phyloP scores from a whole-genome alignment of 2,113 vertebrate genomes.

The Microtus pennsylvanicus region DNA sequence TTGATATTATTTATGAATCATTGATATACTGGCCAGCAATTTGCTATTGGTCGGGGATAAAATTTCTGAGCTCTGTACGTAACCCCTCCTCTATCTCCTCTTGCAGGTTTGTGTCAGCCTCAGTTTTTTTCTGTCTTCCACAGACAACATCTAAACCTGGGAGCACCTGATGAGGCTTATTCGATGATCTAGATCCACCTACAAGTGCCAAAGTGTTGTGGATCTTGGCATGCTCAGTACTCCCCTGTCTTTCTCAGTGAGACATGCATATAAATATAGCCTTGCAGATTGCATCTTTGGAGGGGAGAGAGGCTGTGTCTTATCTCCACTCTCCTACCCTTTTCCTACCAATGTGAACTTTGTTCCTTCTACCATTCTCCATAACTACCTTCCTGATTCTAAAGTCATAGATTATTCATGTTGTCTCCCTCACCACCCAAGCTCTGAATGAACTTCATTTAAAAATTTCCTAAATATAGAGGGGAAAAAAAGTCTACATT shows the following conservation, averaged over 20 bases:
- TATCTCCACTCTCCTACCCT: neutral
- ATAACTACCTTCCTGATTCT: neutral
- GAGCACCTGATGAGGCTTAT: conserved; percentile 32
- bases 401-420: neutral
- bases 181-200: neutral
- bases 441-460: conserved; percentile 18
- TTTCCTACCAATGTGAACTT: neutral
- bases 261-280: neutral
- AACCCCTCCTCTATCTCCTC: neutral
- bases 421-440: conserved; percentile 1
- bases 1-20: conserved; percentile 31
- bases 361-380: neutral
- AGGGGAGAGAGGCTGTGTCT: neutral
- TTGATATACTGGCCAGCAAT: neutral
- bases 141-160: neutral
- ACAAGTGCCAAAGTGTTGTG: neutral
- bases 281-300: neutral
- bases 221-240: neutral
- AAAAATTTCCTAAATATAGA: neutral
- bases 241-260: conserved; percentile 8
- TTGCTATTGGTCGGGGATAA: neutral
- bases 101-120: neutral
- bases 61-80: neutral
- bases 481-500: conserved; percentile 49
- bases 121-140: neutral